These are phyloP conservation scores for Drosophila kanapiae DNA, from an alignment of 1,140 invertebrate species.

Conservation along the genomic window DNA sequence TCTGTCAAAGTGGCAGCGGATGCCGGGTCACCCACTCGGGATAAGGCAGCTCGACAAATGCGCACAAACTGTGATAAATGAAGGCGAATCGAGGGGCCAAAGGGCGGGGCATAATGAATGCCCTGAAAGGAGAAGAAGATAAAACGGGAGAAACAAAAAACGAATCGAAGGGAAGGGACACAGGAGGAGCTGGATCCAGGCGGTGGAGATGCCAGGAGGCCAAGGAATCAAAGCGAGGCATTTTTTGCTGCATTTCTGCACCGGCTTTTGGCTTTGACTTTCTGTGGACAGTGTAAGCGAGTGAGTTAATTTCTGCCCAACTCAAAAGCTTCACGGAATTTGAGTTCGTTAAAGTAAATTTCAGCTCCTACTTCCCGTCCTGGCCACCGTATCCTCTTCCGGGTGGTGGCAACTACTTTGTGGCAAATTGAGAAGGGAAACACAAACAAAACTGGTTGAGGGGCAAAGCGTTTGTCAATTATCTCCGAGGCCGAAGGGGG, in stretches of 20 bases:
- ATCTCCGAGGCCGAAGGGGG: slow-evolving; percentile 2
- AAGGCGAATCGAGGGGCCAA: slow-evolving; percentile 33
- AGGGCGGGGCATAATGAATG: slow-evolving; percentile 53
- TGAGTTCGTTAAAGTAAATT: slow-evolving; percentile 49
- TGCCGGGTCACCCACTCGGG: slow-evolving; percentile 42
- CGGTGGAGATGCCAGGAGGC: neutral
- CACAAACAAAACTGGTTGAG: slow-evolving; percentile 41
- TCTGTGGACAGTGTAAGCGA: slow-evolving; percentile 41
- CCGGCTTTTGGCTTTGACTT: slow-evolving; percentile 42
- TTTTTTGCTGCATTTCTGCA: slow-evolving; percentile 55
- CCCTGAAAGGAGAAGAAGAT: slow-evolving; percentile 28
- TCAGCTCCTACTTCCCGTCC: slow-evolving; percentile 7
- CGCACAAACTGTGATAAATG: slow-evolving; percentile 67
- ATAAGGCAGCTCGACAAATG: slow-evolving; percentile 75
- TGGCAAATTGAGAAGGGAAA: slow-evolving; percentile 46
- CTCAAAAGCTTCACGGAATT: slow-evolving; percentile 50
- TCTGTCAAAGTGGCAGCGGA: slow-evolving; percentile 47
- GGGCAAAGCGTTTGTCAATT: slow-evolving; percentile 45
- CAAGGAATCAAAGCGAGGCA: slow-evolving; percentile 54
- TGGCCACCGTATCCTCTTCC: neutral
- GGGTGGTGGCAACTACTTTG: slow-evolving; percentile 37
- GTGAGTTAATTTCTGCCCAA: slow-evolving; percentile 50
- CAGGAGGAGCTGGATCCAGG: neutral
- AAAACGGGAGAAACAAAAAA: slow-evolving; percentile 43
- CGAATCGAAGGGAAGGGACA: slow-evolving; percentile 34